These are phyloP conservation scores for Anoura caudifer DNA, from an alignment of 2,113 vertebrate species.

Conservation along the genomic window DNA sequence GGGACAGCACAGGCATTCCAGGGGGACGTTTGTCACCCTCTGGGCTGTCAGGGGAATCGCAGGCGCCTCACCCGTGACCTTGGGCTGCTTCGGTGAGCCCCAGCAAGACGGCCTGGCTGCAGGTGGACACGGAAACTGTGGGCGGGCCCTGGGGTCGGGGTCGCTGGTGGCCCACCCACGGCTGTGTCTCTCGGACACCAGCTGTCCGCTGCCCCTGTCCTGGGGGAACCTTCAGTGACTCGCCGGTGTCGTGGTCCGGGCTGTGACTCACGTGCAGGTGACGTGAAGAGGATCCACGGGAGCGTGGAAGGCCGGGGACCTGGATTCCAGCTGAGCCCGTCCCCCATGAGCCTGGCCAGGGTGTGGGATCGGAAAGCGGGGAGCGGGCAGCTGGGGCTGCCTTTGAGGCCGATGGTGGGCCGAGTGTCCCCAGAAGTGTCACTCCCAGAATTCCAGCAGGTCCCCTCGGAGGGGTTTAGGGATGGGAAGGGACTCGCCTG, in stretches of 20 bases:
- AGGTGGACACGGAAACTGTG: not conserved
- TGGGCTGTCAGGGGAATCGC: not conserved
- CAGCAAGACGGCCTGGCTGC: not conserved
- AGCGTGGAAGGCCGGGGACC: not conserved
- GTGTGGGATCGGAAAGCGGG: not conserved
- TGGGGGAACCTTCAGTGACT: not conserved
- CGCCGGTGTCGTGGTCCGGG: not conserved
- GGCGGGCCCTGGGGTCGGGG: not conserved
- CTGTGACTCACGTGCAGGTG: not conserved
- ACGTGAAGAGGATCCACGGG: rapidly evolving
- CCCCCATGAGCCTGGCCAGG: not conserved
- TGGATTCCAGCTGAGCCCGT: not conserved
- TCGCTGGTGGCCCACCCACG: not conserved
- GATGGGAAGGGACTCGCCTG: rapidly evolving
- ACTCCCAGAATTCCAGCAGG: rapidly evolving
- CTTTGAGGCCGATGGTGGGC: rapidly evolving
- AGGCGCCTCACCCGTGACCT: not conserved
- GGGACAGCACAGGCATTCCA: rapidly evolving
- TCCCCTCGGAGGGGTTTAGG: not conserved
- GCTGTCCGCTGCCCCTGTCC: not conserved
- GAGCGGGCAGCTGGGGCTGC: not conserved
- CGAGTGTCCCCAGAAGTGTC: not conserved
- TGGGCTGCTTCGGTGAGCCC: not conserved
- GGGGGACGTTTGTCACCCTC: rapidly evolving
- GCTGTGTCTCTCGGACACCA: conserved; percentile 13